These are phyloP conservation scores for Cladopsammia gracilis DNA, from an alignment of 64 coral and sea anemone species.

Conservation along the genomic window DNA sequence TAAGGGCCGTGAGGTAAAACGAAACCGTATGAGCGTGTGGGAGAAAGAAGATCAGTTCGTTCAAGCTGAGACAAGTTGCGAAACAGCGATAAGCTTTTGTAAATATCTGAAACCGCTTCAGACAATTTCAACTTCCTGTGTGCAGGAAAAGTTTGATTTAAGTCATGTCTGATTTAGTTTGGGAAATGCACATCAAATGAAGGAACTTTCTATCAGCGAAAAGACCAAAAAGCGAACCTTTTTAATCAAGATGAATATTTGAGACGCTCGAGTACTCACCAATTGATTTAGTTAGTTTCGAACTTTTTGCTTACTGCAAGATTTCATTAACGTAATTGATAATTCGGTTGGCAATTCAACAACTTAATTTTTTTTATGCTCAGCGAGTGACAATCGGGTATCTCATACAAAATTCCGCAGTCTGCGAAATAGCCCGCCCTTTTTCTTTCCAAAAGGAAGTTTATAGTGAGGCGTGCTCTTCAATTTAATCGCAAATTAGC, in stretches of 20 bases:
- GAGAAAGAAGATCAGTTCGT: background rate
- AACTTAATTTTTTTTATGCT: background rate
- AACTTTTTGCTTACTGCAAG: too few species aligned
- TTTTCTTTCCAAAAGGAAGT: constrained; percentile 27
- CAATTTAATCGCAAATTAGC: background rate
- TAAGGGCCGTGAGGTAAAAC: background rate
- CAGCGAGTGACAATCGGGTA: background rate
- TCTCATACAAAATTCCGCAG: background rate
- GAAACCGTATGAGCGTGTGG: too few species aligned
- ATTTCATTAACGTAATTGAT: too few species aligned
- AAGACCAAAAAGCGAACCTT: too few species aligned
- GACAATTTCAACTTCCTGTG: background rate
- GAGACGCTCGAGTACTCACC: too few species aligned
- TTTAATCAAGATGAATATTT: too few species aligned
- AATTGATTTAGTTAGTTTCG: too few species aligned
- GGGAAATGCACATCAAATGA: too few species aligned
- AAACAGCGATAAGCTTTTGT: background rate
- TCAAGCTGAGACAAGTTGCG: background rate
- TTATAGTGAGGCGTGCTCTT: background rate
- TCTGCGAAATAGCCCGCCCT: background rate
- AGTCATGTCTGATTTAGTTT: background rate
- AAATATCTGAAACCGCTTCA: background rate
- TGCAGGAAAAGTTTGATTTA: background rate
- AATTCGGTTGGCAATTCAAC: background rate
- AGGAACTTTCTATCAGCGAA: too few species aligned